phyloP scores from a whole-genome alignment of 2,113 vertebrate genomes.

The Peromyscus maniculatus region DNA sequence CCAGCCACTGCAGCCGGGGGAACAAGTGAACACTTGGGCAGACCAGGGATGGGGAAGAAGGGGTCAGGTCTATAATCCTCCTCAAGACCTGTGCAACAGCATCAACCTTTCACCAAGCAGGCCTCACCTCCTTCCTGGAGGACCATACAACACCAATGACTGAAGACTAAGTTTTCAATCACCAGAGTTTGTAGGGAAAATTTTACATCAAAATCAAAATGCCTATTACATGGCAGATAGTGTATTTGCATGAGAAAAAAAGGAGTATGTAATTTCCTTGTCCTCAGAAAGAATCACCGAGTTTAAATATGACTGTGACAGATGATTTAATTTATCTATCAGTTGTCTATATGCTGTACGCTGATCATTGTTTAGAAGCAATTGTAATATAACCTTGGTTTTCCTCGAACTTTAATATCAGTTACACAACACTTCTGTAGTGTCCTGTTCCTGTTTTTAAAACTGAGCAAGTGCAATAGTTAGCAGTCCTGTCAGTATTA shows the following conservation, averaged over 20 bases:
- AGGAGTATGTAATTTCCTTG: neutral
- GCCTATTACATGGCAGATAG: neutral
- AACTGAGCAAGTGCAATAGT: constrained; percentile 46
- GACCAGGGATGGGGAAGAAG: neutral
- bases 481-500: neutral
- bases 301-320: constrained; percentile 23
- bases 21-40: too few relatives aligned
- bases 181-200: neutral
- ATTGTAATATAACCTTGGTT: constrained; percentile 50
- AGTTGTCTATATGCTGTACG: neutral
- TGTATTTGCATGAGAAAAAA: constrained; percentile 1
- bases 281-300: neutral
- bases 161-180: neutral
- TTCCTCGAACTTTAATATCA: constrained; percentile 70
- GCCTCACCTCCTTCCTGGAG: neutral
- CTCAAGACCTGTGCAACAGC: neutral
- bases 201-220: neutral
- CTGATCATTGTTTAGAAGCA: neutral
- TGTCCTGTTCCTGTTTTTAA: constrained; percentile 73
- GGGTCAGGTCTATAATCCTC: too few relatives aligned
- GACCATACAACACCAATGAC: neutral
- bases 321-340: neutral
- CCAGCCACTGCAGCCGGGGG: neutral
- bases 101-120: too few relatives aligned
- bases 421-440: constrained; percentile 64